These are phyloP conservation scores for Mermis nigrescens DNA, from an alignment of 2,888 invertebrate species.

Conservation along the genomic window DNA sequence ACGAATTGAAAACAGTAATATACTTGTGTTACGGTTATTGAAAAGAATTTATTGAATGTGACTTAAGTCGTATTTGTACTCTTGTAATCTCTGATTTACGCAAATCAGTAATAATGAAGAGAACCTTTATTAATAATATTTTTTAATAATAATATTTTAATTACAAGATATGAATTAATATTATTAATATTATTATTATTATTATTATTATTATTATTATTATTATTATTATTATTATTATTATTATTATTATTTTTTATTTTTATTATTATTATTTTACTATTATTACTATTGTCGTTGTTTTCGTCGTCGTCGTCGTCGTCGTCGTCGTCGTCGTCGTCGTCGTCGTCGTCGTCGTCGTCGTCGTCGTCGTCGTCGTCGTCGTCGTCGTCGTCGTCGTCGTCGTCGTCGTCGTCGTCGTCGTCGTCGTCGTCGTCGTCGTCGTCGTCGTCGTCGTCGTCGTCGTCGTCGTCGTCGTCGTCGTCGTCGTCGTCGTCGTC, in stretches of 20 bases:
- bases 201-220: constrained; percentile 10
- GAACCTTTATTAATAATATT: too few relatives aligned
- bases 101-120: too few relatives aligned
- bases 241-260: constrained; percentile 9
- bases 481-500: constrained; percentile 10
- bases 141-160: too few relatives aligned
- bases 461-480: constrained; percentile 10
- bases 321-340: constrained; percentile 9
- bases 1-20: too few relatives aligned
- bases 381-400: constrained; percentile 10
- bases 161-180: too few relatives aligned
- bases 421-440: constrained; percentile 8
- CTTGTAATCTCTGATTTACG: too few relatives aligned
- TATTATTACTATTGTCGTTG: neutral
- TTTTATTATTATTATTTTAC: constrained; percentile 6
- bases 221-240: constrained; percentile 10
- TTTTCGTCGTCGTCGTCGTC: too few relatives aligned
- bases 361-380: constrained; percentile 10
- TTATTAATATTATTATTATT: too few relatives aligned
- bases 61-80: too few relatives aligned
- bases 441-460: constrained; percentile 8
- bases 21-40: too few relatives aligned
- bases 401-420: constrained; percentile 9
- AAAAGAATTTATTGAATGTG: too few relatives aligned
- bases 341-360: constrained; percentile 10